These are phyloP conservation scores for Gymnobelideus leadbeateri DNA, from an alignment of 2,113 vertebrate genomes.

Conservation along the genomic window DNA sequence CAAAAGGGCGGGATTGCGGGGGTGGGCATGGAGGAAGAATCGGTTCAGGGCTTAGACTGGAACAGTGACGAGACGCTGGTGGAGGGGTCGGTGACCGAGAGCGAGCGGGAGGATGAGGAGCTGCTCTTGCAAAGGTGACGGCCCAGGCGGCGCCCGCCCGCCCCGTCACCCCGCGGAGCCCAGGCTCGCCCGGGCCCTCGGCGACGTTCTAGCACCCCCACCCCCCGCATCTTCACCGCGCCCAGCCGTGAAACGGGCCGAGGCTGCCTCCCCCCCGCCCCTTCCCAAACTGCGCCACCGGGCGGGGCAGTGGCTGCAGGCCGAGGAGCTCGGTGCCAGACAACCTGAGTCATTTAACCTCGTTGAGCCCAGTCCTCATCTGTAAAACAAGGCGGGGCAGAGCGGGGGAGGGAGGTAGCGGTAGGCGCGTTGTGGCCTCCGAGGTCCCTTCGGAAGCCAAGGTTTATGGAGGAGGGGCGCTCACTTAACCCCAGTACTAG, in stretches of 20 bases:
- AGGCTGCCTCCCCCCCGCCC: no score
- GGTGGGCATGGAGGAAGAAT: not conserved
- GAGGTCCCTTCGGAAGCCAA: not conserved
- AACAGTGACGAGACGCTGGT: conserved; percentile 82
- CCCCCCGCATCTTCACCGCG: no score
- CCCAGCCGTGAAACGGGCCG: no score
- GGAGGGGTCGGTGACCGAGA: conserved; percentile 75
- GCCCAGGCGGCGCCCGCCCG: fast-evolving
- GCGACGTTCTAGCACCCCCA: not conserved
- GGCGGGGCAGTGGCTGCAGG: no score
- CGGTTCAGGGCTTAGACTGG: fast-evolving
- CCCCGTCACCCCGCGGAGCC: no score
- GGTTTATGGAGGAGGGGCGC: not conserved
- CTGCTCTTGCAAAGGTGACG: conserved; percentile 70
- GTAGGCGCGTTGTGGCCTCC: not conserved
- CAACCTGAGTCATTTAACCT: no score
- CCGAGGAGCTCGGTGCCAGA: no score
- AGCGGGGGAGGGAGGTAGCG: no score
- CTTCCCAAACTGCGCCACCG: no score
- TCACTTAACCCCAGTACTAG: not conserved
- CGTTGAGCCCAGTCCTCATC: no score
- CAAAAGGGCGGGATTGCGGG: not conserved
- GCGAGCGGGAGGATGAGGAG: conserved; percentile 80
- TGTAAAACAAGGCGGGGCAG: no score
- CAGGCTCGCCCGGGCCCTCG: not conserved